Evolutionary conservation across 2,797 vertebrate species (phyloP).

Genomic region (Cossypha heuglini): DNA sequence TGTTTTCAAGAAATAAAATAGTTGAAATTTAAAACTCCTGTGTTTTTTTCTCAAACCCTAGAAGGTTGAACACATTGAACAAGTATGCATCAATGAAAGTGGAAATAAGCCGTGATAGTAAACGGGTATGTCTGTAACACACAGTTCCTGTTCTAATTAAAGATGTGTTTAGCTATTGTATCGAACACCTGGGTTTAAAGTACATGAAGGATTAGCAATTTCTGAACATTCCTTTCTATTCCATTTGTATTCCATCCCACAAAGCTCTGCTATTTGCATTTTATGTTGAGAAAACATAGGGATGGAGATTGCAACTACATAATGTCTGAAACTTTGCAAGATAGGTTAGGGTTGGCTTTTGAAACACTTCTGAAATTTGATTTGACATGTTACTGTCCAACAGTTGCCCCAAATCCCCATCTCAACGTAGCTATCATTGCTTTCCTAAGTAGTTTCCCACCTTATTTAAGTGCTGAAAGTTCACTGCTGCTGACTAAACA

Average conservation of each 20-base stretch:
- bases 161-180: not conserved
- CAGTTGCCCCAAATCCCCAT: not conserved
- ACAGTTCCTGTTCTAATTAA: not conserved
- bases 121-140: conserved; percentile 71
- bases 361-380: not conserved
- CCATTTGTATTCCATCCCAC: not conserved
- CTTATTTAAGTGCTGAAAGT: not conserved
- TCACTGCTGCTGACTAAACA: not conserved
- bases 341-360: not conserved
- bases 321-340: not conserved
- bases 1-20: not conserved
- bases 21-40: not conserved
- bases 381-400: not conserved
- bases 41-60: conserved; percentile 39
- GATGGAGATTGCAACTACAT: not conserved
- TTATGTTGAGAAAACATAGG: not conserved
- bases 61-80: conserved; percentile 86
- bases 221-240: not conserved
- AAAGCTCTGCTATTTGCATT: not conserved
- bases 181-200: not conserved
- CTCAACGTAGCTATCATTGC: not conserved
- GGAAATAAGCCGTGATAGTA: conserved; percentile 79
- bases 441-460: not conserved
- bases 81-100: conserved; percentile 85
- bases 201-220: not conserved